Percentiles rank a stretch among this genome's conserved stretches.
These are phyloP conservation scores for Protobothrops flavoviridis DNA, from an alignment of 2,113 vertebrate species.

Conservation along the genomic window DNA sequence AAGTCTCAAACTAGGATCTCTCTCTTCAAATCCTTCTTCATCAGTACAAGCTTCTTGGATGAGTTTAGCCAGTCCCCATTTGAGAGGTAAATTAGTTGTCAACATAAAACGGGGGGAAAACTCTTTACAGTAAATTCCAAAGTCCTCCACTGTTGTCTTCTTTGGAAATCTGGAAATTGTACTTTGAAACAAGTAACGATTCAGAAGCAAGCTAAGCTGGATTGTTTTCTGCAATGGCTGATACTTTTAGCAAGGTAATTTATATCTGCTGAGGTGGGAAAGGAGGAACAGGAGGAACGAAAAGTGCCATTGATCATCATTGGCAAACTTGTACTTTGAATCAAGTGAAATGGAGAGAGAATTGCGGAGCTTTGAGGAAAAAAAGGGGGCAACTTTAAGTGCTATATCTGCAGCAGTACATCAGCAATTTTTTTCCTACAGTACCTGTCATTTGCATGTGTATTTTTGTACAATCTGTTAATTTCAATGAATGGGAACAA, in stretches of 20 bases:
- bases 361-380: neutral
- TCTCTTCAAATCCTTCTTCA: neutral
- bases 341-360: neutral
- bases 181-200: neutral
- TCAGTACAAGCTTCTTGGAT: neutral
- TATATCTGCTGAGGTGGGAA: neutral
- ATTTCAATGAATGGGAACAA: neutral
- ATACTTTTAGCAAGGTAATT: neutral
- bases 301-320: neutral
- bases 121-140: neutral
- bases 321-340: neutral
- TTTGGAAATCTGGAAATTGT: neutral
- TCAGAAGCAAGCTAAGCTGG: neutral
- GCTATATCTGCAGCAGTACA: neutral
- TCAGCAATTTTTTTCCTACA: neutral
- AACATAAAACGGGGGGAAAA: neutral
- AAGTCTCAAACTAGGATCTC: neutral
- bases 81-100: neutral
- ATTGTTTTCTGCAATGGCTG: neutral
- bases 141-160: neutral
- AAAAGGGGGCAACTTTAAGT: neutral
- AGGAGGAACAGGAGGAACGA: neutral
- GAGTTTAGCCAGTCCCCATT: neutral
- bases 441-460: neutral
- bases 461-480: neutral